Base-by-base conservation (phyloP, 2,888 invertebrate genomes). In the Trichacis sp. region DNA sequence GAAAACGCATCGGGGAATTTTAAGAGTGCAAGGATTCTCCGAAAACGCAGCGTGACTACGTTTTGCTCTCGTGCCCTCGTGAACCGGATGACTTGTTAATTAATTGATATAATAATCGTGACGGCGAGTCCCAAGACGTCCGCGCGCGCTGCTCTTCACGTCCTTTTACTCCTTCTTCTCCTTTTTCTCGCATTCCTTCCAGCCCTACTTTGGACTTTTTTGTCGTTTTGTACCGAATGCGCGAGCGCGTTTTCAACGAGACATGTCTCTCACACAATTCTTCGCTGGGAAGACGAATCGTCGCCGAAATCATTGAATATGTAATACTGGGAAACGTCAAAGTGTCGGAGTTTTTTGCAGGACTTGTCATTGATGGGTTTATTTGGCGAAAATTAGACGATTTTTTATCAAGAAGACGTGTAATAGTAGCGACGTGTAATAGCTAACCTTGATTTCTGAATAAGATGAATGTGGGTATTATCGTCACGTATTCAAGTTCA, bases 101-200 rank as follows among this genome's bases (percentile, higher is more conserved):
- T 78, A 78, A 78, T 78, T 77, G 73, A 75, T 77, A 74, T 76
- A 77, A 77, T 76, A 77, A 78, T 77, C 73, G 73, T 68, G 77
- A 74, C 74, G 71, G 74, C 65, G 69, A 60, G 76, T 72, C 71
- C 68, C 56, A 69, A 68, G 71, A 53, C 68, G 48, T 52, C 49
- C 60, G 53, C 43, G 48, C 43, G 42, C 42, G 36, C 14, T 40
- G 53, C 38, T 18, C 12, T 63, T 45, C 53, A 33, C 53, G 29
- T 62, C 57, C 38, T 61, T 18, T 46, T 36, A 2, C n/a, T 30
- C 40, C 38, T 57, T 46, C 14, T 48, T 46, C 24, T 45, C 11
- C 42, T 49, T 8, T 12, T 38, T 51, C 47, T 19, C 9, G 29
- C 11, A 18, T 46, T 29, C 40, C 4, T 6, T 20, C 48, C 29